A percentile compares a stretch with the other conserved stretches of the same genome.
phyloP scores from a whole-genome alignment of 1,140 invertebrate genomes.

The Mizuhopecten yessoensis region DNA sequence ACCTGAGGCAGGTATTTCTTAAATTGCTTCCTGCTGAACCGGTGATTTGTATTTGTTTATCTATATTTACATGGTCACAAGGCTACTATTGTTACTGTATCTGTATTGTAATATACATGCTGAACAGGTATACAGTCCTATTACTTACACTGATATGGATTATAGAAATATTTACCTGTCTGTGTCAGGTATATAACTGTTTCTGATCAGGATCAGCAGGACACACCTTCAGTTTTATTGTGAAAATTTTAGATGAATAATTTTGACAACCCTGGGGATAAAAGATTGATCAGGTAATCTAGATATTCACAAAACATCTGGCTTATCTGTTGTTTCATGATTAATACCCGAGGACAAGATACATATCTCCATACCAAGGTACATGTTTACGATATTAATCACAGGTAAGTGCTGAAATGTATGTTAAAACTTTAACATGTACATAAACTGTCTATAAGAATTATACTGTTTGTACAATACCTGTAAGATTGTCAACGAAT shows the following conservation, averaged over 20 bases:
- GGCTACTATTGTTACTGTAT: not conserved
- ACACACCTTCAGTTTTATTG: not conserved
- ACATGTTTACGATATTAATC: not conserved
- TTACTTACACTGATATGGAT: slow-evolving; percentile 19
- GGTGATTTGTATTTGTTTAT: not conserved
- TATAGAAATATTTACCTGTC: not conserved
- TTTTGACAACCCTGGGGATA: not conserved
- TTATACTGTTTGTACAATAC: not conserved
- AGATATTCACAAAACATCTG: slow-evolving; percentile 11
- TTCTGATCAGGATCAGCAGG: not conserved
- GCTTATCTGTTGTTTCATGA: not conserved
- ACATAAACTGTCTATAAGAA: not conserved
- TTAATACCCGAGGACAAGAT: not conserved
- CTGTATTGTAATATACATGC: not conserved
- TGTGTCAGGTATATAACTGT: not conserved
- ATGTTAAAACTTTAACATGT: not conserved
- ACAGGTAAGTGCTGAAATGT: slow-evolving; percentile 17
- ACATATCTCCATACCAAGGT: not conserved
- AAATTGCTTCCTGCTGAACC: not conserved
- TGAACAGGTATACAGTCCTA: not conserved
- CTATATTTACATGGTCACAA: not conserved
- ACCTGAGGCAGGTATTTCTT: not conserved
- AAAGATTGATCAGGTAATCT: not conserved
- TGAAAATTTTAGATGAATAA: not conserved
- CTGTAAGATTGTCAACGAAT: not conserved